Conservation (phyloP, 2,888 invertebrate genomes). For the Didymodactylos carnosus region DNA sequence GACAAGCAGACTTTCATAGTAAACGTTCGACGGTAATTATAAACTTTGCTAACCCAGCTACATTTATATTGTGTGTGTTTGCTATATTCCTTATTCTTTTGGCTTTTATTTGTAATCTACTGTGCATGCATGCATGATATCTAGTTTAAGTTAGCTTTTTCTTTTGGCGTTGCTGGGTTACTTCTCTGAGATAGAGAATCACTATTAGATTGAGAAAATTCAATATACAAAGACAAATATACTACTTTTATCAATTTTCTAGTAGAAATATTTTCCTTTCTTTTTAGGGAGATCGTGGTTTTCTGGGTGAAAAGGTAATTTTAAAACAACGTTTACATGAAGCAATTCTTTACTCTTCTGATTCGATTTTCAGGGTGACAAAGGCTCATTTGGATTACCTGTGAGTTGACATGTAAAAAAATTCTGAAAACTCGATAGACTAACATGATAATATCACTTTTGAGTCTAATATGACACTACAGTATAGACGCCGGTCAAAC, state of each 20-base stretch:
- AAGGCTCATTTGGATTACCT: too few relatives aligned
- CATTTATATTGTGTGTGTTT: too few relatives aligned
- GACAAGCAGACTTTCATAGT: not conserved
- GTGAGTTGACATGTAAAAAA: too few relatives aligned
- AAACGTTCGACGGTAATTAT: not conserved
- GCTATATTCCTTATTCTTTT: not conserved
- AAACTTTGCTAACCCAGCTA: too few relatives aligned
- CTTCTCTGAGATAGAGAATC: not conserved
- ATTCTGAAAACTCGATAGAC: too few relatives aligned
- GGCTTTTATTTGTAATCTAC: not conserved
- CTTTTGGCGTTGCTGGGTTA: not conserved
- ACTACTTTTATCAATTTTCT: not conserved
- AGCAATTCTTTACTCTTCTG: not conserved
- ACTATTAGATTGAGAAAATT: not conserved
- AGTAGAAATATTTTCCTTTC: not conserved
- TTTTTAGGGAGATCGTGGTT: not conserved
- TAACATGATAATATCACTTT: too few relatives aligned
- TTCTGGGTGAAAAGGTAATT: not conserved
- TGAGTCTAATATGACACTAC: too few relatives aligned
- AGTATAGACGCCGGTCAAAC: too few relatives aligned
- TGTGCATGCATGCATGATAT: not conserved
- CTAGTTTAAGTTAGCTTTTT: too few relatives aligned
- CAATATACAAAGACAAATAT: too few relatives aligned
- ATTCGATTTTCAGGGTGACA: too few relatives aligned
- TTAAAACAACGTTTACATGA: not conserved